These are phyloP conservation scores for Peromyscus nudipes DNA, from an alignment of 2,797 vertebrate species.

Conservation along the genomic window DNA sequence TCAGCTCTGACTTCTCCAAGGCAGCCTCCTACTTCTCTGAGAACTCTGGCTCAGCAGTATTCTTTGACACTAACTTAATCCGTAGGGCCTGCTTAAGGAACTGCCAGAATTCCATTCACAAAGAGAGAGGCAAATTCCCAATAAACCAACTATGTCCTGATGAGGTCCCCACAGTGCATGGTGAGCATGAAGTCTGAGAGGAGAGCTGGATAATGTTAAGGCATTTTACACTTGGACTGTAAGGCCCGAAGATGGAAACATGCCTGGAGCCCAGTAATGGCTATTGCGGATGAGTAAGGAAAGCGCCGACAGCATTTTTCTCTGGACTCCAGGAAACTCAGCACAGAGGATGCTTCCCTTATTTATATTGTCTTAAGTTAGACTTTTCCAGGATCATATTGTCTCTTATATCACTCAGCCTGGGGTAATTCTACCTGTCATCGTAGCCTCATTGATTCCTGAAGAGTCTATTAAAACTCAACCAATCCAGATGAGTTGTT, in stretches of 20 bases:
- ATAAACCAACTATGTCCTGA: neutral
- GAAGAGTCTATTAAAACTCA: neutral
- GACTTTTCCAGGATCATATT: constrained; percentile 21
- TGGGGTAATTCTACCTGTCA: neutral
- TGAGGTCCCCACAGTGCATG: neutral
- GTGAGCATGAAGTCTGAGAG: neutral
- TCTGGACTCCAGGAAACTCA: neutral
- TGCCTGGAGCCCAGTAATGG: neutral
- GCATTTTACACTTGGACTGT: neutral
- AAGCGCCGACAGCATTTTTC: neutral
- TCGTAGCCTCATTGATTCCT: neutral
- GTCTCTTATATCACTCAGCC: neutral
- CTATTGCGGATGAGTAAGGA: neutral
- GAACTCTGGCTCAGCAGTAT: neutral
- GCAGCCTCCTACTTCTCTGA: neutral
- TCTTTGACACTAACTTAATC: constrained; percentile 15
- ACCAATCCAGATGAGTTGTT: constrained; percentile 9
- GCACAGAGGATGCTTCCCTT: neutral
- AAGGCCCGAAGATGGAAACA: neutral
- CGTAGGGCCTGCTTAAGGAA: neutral
- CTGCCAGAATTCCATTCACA: neutral
- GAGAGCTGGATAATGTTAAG: neutral
- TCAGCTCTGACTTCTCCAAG: constrained; percentile 19
- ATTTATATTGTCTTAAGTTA: constrained; percentile 15
- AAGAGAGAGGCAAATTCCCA: neutral